phyloP scores from a whole-genome alignment of 1,140 invertebrate species.

The Listronotus oregonensis region DNA sequence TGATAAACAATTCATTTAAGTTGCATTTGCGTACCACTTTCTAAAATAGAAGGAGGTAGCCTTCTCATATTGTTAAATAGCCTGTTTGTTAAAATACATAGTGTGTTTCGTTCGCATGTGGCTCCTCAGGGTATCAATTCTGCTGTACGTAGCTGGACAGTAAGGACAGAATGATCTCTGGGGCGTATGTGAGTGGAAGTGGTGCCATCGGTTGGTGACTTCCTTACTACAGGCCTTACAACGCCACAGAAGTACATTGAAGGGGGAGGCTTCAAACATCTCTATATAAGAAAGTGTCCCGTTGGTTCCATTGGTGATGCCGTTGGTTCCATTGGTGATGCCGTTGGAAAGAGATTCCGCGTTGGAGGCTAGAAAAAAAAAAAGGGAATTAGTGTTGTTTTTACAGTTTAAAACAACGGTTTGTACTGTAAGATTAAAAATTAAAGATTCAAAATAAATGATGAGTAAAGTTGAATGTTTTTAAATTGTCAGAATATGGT shows the following conservation, averaged over 20 bases:
- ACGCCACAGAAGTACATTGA: conserved; percentile 71
- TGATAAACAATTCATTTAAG: too few relatives aligned
- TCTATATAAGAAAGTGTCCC: conserved; percentile 71
- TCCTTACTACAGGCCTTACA: conserved; percentile 83
- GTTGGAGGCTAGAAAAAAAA: too few relatives aligned
- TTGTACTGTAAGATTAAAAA: too few relatives aligned
- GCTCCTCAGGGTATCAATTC: conserved; percentile 79
- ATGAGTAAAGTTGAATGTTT: too few relatives aligned
- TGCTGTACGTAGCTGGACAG: conserved; percentile 82
- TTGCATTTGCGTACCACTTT: conserved; percentile 19
- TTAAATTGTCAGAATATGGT: too few relatives aligned
- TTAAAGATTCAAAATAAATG: too few relatives aligned
- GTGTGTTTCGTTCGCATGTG: conserved; percentile 78
- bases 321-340: too few relatives aligned
- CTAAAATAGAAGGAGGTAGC: conserved; percentile 27
- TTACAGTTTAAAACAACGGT: too few relatives aligned
- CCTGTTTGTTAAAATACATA: conserved; percentile 55
- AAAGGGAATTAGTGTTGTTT: too few relatives aligned
- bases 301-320: neutral
- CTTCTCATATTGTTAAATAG: conserved; percentile 29
- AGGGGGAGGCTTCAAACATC: conserved; percentile 75
- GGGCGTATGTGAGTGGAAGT: conserved; percentile 80
- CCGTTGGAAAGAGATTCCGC: too few relatives aligned
- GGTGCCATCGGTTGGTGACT: conserved; percentile 85
- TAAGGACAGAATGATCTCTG: conserved; percentile 80